Conservation (phyloP, 2,888 invertebrate genomes). For the Neoaliturus tenellus region DNA sequence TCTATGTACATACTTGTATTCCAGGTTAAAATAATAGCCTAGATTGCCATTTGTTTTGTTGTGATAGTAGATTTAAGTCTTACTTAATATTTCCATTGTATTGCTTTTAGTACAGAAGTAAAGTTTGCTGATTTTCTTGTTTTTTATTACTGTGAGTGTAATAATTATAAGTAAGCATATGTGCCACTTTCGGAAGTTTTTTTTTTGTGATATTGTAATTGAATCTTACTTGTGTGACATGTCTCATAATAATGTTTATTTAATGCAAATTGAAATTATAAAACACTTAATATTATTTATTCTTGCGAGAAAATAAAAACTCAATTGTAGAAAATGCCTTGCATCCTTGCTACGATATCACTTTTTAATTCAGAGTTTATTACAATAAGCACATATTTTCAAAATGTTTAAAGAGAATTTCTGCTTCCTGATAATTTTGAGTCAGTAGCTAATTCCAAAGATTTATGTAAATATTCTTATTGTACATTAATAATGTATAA, state of each 20-base stretch:
- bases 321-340: no score
- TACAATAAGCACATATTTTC: no score
- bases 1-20: neutral
- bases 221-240: neutral
- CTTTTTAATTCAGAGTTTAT: no score
- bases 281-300: no score
- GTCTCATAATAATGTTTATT: no score
- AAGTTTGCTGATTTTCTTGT: neutral
- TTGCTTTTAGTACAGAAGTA: neutral
- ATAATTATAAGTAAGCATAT: neutral
- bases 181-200: neutral
- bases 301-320: no score
- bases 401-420: no score
- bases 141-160: neutral
- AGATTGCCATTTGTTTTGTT: conserved; percentile 42
- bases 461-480: neutral
- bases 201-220: neutral
- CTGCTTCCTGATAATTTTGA: neutral
- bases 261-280: no score
- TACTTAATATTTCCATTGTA: neutral
- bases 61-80: conserved; percentile 39
- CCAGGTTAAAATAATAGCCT: neutral
- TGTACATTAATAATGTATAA: neutral
- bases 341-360: no score
- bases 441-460: conserved; percentile 9